These are phyloP conservation scores for Mustela nigripes DNA, from an alignment of 2,113 vertebrate genomes.

Conservation along the genomic window DNA sequence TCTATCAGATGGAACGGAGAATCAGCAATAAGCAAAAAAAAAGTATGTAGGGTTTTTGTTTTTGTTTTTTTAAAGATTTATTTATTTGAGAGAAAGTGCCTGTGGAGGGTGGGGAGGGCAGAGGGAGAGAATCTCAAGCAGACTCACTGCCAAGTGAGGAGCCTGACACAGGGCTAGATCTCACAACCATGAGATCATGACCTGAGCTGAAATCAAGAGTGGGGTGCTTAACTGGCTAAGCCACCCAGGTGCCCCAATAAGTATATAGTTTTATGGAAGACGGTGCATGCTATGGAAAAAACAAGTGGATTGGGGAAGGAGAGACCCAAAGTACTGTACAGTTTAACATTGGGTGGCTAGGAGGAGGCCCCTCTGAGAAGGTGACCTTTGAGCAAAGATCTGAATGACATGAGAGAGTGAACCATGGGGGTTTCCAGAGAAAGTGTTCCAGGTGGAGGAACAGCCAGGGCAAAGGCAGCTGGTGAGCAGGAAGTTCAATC, in stretches of 20 bases:
- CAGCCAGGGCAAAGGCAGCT: not conserved
- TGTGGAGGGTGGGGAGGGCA: not conserved
- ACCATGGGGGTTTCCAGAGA: not conserved
- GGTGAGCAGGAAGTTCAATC: rapidly evolving
- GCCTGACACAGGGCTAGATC: not conserved
- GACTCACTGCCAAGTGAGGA: not conserved
- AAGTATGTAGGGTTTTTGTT: not conserved
- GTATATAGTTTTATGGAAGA: not conserved
- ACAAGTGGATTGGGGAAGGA: too few relatives aligned
- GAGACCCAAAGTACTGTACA: not conserved
- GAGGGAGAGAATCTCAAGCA: not conserved
- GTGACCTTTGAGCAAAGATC: not conserved
- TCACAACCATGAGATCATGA: not conserved
- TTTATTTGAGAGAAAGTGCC: not conserved
- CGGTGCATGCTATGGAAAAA: not conserved
- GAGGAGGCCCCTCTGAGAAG: not conserved
- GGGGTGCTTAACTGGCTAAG: not conserved
- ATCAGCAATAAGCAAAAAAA: not conserved
- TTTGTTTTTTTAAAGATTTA: not conserved
- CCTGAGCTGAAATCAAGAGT: not conserved
- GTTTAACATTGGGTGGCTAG: not conserved
- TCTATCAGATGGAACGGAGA: not conserved
- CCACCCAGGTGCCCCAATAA: not conserved
- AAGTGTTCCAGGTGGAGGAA: not conserved
- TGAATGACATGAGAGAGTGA: not conserved